Base-by-base conservation (phyloP, 1,140 invertebrate species). In the Drosophila oshimai region DNA sequence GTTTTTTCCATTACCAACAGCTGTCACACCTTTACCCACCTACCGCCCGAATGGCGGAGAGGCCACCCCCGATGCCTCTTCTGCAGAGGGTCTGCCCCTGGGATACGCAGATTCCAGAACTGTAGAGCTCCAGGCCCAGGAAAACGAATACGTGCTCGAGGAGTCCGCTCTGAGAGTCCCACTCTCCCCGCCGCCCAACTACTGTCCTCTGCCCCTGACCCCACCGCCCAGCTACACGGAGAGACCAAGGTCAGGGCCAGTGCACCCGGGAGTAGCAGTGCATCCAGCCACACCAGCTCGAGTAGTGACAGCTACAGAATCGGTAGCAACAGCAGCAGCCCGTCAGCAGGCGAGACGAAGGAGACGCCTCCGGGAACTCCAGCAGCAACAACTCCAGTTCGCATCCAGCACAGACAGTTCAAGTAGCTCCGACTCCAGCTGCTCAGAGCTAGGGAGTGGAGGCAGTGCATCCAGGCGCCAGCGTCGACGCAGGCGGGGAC, bases 211-310 rank as follows among this genome's bases (percentile, higher is more conserved):
- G 55, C 89, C 89, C 5, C 28, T 79, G 28, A 90, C 89, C 6
- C 89, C 89, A 6, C 89, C 89, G 10, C 89, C 89, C 31, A 74
- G 81, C 15, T 90, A 90, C 26, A 80, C 89, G 5, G 78, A 81
- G 46, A 44, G 72, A 17, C 58, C 47, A n/a, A 37, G 26, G 3
- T n/a, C 46, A 13, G 42, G n/a, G 22, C 3, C 26, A 10, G 39
- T 5, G 7, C 39, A 45, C 9, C n/a, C 2, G 4, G 33, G 13
- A n/a, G 53, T 22, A 20, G 37, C 54, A 13, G 18, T 44, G 37
- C 53, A 62, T 60, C 53, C 37, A 6, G 12, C 41, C 41, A 31
- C 22, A 15, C 46, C 53, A 13, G 41, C 12, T 2, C 22, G 20
- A 0, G 12, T 44, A 2, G n/a, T 26, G 4, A 12, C 15, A 13